Percentiles rank a stretch among this genome's conserved stretches.
Evolutionary conservation across 2,888 invertebrate genomes (phyloP).

Genomic region (Spodoptera littoralis): DNA sequence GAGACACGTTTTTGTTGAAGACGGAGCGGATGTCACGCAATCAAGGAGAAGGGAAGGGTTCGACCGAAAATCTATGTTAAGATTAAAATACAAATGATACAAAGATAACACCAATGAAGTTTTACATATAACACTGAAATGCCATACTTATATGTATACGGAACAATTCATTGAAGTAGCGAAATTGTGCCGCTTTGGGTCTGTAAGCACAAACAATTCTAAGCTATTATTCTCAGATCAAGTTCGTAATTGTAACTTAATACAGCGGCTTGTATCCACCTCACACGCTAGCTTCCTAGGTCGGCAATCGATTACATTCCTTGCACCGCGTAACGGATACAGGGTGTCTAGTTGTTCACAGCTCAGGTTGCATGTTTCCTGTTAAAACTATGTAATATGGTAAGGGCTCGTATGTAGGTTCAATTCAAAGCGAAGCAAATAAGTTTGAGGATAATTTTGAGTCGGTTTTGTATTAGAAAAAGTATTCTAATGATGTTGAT

Average conservation of each 20-base stretch:
- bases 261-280: slow-evolving; percentile 17
- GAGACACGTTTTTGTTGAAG: slow-evolving; percentile 70
- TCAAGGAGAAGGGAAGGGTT: slow-evolving; percentile 46
- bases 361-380: slow-evolving; percentile 50
- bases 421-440: too few relatives aligned
- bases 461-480: too few relatives aligned
- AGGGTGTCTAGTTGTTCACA: slow-evolving; percentile 33
- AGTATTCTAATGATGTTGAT: too few relatives aligned
- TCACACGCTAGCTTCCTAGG: slow-evolving; percentile 14
- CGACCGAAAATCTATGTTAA: slow-evolving; percentile 22
- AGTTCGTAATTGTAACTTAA: slow-evolving; percentile 33
- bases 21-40: slow-evolving; percentile 70
- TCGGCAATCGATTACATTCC: slow-evolving; percentile 39
- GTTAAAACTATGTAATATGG: slow-evolving; percentile 22
- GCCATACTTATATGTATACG: background rate
- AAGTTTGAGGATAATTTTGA: too few relatives aligned
- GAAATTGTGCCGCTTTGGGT: background rate
- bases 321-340: slow-evolving; percentile 47
- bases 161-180: slow-evolving; percentile 1
- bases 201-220: background rate
- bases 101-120: slow-evolving; percentile 2
- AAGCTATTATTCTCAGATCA: slow-evolving; percentile 20
- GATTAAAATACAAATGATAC: slow-evolving; percentile 6
- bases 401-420: background rate
- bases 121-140: slow-evolving; percentile 5